phyloP scores from a whole-genome alignment of 2,113 vertebrate species.

The Motacilla alba region DNA sequence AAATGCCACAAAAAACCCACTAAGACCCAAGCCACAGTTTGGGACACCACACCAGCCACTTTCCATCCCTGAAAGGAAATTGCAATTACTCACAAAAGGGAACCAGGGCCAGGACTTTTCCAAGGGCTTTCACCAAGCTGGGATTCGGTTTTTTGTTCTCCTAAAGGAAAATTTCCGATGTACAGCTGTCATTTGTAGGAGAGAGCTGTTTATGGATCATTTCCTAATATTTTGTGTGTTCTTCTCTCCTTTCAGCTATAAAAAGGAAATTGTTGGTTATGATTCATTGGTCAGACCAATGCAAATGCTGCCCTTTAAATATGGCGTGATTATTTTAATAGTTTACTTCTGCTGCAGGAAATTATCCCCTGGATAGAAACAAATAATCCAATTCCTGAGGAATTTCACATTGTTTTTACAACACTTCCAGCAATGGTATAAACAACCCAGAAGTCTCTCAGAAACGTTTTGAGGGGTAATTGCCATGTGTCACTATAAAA shows the following conservation, averaged over 20 bases:
- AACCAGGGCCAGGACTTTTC: not conserved
- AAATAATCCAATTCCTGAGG: not conserved
- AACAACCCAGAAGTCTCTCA: constrained; percentile 4
- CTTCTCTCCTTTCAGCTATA: not conserved
- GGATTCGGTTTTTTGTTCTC: not conserved
- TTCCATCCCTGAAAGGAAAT: not conserved
- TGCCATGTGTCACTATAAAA: not conserved
- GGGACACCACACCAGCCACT: not conserved
- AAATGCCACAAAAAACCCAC: not conserved
- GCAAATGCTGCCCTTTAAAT: constrained; percentile 58
- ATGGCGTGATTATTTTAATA: constrained; percentile 8
- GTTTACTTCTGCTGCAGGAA: not conserved
- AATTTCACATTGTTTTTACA: not conserved
- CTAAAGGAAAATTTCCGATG: not conserved
- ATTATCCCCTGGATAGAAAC: not conserved
- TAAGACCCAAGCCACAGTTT: not conserved
- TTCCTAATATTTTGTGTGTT: not conserved
- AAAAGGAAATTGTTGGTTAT: constrained; percentile 8
- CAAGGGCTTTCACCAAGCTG: not conserved
- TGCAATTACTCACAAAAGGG: not conserved
- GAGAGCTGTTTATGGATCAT: not conserved
- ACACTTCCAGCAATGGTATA: not conserved
- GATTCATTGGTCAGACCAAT: constrained; percentile 24
- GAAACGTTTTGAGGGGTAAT: not conserved
- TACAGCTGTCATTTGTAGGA: not conserved